Evolutionary conservation across 2,113 vertebrate genomes (phyloP), one percentile per base, ranked within the genome.

Genomic region (Zootoca vivipara): DNA sequence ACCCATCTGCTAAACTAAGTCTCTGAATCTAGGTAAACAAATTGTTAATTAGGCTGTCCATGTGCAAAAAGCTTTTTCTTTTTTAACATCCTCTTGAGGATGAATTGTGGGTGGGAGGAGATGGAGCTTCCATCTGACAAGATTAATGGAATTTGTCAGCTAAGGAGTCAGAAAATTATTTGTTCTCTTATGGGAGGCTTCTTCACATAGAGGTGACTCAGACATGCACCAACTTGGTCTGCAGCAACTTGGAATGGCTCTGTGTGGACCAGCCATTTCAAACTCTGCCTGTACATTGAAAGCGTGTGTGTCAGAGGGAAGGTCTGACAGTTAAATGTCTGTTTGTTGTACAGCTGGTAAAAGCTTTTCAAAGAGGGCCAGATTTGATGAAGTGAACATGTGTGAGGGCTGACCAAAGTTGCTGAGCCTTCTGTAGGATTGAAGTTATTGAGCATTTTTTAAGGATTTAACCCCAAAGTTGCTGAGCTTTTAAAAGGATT

Each of bases 111-210:
- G 8, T 73, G 33, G 16, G 24, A 81, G 65, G 15, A 70, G n/a
- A 69, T 38, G 33, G 26, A 62, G 33, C 0, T 0, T 33, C 5
- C 0, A 2, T 67, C 28, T 74, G 1, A 0, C 5, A 26, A 22
- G 62, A 85, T 65, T 4, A 87, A 82, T 42, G 72, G 30, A 90
- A 83, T 86, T 35, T 65, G 46, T 72, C 22, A 80, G 9, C 0
- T 10, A 42, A 85, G 74, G 58, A 28, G 5, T 81, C 52, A 64
- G 26, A 46, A 26, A 30, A 69, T 74, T n/a, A 1, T 5, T 85
- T 5, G 1, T 83, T 85, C 70, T n/a, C 70, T 81, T 78, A 10
- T 16, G 90, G 38, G 1, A 1, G 0, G 2, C 64, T 87, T 0
- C 2, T 90, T 91, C 80, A 40, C 24, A 73, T 64, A 62, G 35